phyloP scores from a whole-genome alignment of 2,113 vertebrate genomes.

The Calypte anna region DNA sequence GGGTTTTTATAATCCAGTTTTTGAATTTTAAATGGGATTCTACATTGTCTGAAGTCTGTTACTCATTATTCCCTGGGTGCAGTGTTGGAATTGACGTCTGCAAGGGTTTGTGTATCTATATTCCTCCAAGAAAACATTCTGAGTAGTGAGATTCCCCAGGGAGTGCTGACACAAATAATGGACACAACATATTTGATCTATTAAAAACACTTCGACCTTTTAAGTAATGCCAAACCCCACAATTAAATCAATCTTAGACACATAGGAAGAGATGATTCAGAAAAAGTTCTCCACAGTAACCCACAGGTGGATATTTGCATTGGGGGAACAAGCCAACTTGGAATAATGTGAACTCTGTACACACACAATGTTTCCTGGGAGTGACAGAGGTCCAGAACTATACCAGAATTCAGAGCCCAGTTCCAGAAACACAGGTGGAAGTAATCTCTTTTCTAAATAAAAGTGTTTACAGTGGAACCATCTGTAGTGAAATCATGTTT shows the following conservation, averaged over 20 bases:
- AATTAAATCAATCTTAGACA: slow-evolving; percentile 30
- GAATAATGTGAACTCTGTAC: neutral
- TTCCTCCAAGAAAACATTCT: slow-evolving; percentile 41
- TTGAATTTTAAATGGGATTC: slow-evolving; percentile 42
- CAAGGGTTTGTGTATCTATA: slow-evolving; percentile 3
- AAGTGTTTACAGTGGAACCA: neutral
- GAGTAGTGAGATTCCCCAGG: slow-evolving; percentile 8
- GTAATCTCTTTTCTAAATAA: neutral
- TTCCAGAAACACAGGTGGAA: neutral
- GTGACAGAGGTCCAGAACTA: neutral
- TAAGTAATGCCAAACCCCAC: slow-evolving; percentile 36
- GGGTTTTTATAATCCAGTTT: neutral
- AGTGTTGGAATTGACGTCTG: slow-evolving; percentile 27
- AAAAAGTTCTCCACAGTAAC: slow-evolving; percentile 9
- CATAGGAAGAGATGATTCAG: slow-evolving; percentile 44
- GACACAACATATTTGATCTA: slow-evolving; percentile 56
- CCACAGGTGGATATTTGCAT: slow-evolving; percentile 56
- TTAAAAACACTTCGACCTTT: slow-evolving; percentile 49
- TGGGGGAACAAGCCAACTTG: slow-evolving; percentile 25
- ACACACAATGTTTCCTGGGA: neutral
- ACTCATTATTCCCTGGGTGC: slow-evolving; percentile 39
- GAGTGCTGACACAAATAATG: slow-evolving; percentile 52
- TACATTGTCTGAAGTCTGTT: slow-evolving; percentile 34
- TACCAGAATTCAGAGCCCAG: neutral
- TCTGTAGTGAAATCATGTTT: neutral